Percentiles rank a stretch among this genome's conserved stretches.
phyloP scores from a whole-genome alignment of 1,140 invertebrate species.

The Holotrichia oblita region DNA sequence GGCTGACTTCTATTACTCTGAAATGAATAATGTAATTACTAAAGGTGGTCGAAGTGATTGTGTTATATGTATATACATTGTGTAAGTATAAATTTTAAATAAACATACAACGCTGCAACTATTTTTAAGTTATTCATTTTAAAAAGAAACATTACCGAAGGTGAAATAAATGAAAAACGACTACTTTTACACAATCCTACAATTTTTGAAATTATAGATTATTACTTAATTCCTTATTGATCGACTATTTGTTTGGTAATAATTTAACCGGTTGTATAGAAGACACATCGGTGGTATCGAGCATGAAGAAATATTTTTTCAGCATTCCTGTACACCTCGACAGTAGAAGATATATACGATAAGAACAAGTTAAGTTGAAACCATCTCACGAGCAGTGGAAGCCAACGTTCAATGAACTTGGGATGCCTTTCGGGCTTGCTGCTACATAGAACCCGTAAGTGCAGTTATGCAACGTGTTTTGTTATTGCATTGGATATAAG shows the following conservation, averaged over 20 bases:
- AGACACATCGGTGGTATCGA: not conserved
- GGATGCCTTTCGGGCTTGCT: conserved; percentile 15
- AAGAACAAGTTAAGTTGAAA: conserved; percentile 21
- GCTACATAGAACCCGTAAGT: conserved; percentile 31
- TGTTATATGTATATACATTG: no score
- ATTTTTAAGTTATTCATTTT: no score
- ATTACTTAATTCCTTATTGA: no score
- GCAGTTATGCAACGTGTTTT: conserved; percentile 35
- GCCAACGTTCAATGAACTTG: conserved; percentile 25
- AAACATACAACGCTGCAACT: no score
- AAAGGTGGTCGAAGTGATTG: conserved; percentile 35
- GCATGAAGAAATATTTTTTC: conserved; percentile 6
- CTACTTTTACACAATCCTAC: no score
- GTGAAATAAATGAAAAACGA: no score
- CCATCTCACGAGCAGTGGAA: conserved; percentile 22
- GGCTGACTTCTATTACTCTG: conserved; percentile 82
- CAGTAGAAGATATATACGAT: conserved; percentile 23
- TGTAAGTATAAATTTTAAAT: no score
- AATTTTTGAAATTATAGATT: no score
- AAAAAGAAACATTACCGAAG: no score
- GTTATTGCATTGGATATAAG: conserved; percentile 24
- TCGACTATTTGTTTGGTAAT: no score
- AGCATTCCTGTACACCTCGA: conserved; percentile 26
- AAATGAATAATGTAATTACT: conserved; percentile 57
- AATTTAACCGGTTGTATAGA: not conserved